Base-by-base conservation (phyloP, 2,888 invertebrate species). In the Acanthacorydalis orientalis region DNA sequence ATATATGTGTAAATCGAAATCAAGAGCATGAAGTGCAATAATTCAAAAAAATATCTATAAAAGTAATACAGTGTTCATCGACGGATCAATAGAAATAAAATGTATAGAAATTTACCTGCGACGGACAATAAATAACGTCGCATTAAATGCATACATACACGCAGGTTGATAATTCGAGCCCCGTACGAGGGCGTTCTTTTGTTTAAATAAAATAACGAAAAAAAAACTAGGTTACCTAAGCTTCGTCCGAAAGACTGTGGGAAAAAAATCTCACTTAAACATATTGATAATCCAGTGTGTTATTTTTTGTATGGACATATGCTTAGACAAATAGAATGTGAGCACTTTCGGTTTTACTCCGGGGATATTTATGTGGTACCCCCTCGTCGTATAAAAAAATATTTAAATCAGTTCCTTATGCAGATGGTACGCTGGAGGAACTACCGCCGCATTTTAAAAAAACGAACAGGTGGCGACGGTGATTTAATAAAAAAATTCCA, bases 221-320 rank as follows among this genome's bases (percentile, higher is more conserved):
- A 44, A 44, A 44, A 46, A 46, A 39, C 23, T 46, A 46, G 46
- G 46, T 35, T 35, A 46, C 39, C 31, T 31, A 16, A 23, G 23
- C 23, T 23, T 23, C 23, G 23, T 2, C 23, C 23, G 23, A 23
- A 23, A 38, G 23, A 46, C 35, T 46, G 46, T 46, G 46, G 46
- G 46, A 46, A 46, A 46, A 46, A 46, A 46, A 46, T 31, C 9
- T 35, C 35, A 23, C 23, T 23, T 23, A 23, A 23, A 23, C 23
- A 23, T 23, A 23, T 23, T 23, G 23, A 23, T 23, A 23, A 31
- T 31, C 43, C 31, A 31, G 31, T 43, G 14, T n/a, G 37, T 37
- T n/a, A 37, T n/a, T 37, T 37, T 37, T 37, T 37, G 14, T 37
- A n/a, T 37, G 37, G 14, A 37, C 37, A 37, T 37, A 37, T 37